Base-by-base conservation (phyloP, 2,888 invertebrate genomes). In the Coenonympha glycerion region DNA sequence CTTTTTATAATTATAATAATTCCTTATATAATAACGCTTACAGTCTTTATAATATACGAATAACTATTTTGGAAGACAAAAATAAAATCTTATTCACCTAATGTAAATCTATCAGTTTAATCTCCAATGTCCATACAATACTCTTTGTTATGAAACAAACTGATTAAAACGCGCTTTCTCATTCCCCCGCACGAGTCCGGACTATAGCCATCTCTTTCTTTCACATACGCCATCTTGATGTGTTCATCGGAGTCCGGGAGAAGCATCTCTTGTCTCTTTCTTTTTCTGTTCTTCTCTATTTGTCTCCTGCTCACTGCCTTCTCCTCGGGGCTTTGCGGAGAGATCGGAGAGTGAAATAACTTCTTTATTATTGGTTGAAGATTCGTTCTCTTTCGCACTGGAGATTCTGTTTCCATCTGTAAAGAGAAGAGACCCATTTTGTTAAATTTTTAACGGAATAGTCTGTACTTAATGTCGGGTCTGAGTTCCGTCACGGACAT, bases 371-470 rank as follows among this genome's bases (percentile, higher is more conserved):
- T 70, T 51, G 74, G 74, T 52, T 70, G 73, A 8, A 73, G 58
- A 47, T 61, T 71, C 15, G 24, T 47, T n/a, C 68, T 69, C 53
- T 76, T 79, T 51, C 79, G 71, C 21, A 79, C 58, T 30, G 83
- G 83, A 0, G 84, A 85, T 44, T 76, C 76, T 1, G 73, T 76
- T 58, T 79, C 79, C 76, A 79, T 80, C 82, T 83, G 73, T 2
- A 63, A n/a, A n/a, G n/a, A n/a, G n/a, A n/a, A n/a, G n/a, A n/a
- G n/a, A n/a, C n/a, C n/a, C n/a, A n/a, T n/a, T n/a, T 3, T 15
- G 6, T 15, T 6, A 3, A 16, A 5, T 15, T 31, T n/a, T n/a
- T n/a, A n/a, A n/a, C n/a, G n/a, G n/a, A n/a, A n/a, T n/a, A n/a
- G n/a, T n/a, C n/a, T n/a, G n/a, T n/a, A n/a, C n/a, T n/a, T n/a